Evolutionary conservation across 2,113 vertebrate genomes (phyloP), one percentile per base, ranked within the genome.

Genomic region (Ranitomeya imitator): DNA sequence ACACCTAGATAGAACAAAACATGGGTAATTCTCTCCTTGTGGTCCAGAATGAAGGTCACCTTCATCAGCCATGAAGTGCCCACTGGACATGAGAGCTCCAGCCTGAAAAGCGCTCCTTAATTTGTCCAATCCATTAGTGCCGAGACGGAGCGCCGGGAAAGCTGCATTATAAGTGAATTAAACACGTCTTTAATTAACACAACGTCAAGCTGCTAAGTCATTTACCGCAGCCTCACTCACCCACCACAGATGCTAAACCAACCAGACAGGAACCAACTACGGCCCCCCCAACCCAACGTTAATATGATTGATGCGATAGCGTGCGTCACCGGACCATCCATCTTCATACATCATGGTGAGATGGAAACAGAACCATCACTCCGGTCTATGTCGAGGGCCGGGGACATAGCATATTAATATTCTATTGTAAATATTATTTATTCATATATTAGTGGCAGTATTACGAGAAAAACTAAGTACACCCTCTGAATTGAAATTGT

Each of bases 201-300:
- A 63, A 51, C 12, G 10, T 23, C 14, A 51, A 26, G 67, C 71
- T 67, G 69, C 57, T 78, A 61, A 78, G 11, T 83, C 60, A 84
- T 65, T 54, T 5, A 84, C 16, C 7, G 31, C 57, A n/a, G 71
- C 51, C 10, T 31, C 45, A 26, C 26, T 16, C 71, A 15, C 21
- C 55, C 51, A 73, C 85, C 54, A 6, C 85, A 86, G 85, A 86
- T 86, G 76, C 60, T 67, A 21, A 59, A 55, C 73, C 12, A 54
- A 76, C 55, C 54, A n/a, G 65, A 19, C 51, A 18, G 65, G 16
- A 7, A 77, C 16, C n/a, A 37, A 13, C 8, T 0, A 71, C n/a
- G 5, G 51, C 83, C 45, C 21, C 83, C 37, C 26, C 83, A 21
- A 61, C 5, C 16, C 8, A 73, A 16, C 67, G 15, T 23, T 12